These are phyloP conservation scores for Sinopyrophorus schimmeli DNA, from an alignment of 2,888 invertebrate genomes.

Conservation along the genomic window DNA sequence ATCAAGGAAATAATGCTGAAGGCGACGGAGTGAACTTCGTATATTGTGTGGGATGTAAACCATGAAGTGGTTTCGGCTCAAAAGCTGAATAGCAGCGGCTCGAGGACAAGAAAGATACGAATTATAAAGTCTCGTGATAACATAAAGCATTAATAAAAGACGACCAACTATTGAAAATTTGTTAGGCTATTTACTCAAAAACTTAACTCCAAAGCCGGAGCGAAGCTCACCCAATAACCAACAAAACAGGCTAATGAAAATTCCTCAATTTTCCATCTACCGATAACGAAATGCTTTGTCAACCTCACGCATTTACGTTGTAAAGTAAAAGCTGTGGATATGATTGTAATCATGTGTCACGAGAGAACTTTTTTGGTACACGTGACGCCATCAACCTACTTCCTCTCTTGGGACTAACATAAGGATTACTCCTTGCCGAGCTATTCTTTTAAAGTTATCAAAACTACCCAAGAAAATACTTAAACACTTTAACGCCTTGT, in stretches of 20 bases:
- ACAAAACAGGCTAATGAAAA: too few species aligned
- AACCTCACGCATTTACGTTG: slow-evolving; percentile 17
- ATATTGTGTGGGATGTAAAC: slow-evolving; percentile 16
- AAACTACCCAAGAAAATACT: too few species aligned
- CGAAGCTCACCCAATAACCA: too few species aligned
- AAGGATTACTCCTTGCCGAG: slow-evolving; percentile 26
- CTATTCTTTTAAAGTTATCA: slow-evolving; percentile 29
- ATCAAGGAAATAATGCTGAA: slow-evolving; percentile 14
- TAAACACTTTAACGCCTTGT: too few species aligned
- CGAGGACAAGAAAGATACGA: slow-evolving; percentile 13
- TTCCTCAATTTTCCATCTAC: slow-evolving; percentile 10
- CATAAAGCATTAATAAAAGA: slow-evolving; percentile 14
- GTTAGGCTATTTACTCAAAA: too few species aligned
- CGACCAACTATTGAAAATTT: too few species aligned
- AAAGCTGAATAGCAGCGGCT: slow-evolving; percentile 14
- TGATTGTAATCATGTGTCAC: slow-evolving; percentile 32
- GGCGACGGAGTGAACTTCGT: slow-evolving; percentile 22
- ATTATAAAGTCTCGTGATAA: slow-evolving; percentile 22
- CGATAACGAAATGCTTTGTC: slow-evolving; percentile 16
- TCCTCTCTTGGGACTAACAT: slow-evolving; percentile 28
- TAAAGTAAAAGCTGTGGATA: slow-evolving; percentile 24
- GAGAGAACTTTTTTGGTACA: slow-evolving; percentile 24
- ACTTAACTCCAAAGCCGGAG: too few species aligned
- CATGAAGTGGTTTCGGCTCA: slow-evolving; percentile 22
- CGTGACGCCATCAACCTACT: slow-evolving; percentile 27